phyloP scores from a whole-genome alignment of 2,113 vertebrate species.

The Brachyhypopomus occidentalis region DNA sequence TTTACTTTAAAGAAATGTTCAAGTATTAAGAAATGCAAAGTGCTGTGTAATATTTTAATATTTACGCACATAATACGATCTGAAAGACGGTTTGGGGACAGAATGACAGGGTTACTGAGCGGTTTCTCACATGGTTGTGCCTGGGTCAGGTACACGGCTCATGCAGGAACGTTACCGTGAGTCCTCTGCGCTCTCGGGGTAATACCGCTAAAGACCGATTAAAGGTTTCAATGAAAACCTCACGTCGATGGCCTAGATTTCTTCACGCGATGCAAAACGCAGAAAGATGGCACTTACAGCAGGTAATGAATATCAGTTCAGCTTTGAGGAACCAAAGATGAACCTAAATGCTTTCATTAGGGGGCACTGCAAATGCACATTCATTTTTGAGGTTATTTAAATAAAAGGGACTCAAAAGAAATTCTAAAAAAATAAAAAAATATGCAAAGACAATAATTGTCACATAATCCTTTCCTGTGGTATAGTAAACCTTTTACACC shows the following conservation, averaged over 20 bases:
- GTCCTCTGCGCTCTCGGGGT: not conserved
- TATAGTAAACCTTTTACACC: no score
- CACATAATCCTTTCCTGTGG: not conserved
- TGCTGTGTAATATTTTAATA: not conserved
- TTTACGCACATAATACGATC: not conserved
- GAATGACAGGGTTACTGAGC: constrained; percentile 13
- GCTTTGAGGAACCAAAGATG: not conserved
- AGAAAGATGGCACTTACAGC: not conserved
- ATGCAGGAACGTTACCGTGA: not conserved
- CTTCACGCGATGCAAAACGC: not conserved
- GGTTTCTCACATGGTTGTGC: not conserved
- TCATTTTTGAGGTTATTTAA: not conserved
- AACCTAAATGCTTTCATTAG: not conserved
- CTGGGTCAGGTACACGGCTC: no score
- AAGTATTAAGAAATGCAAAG: no score
- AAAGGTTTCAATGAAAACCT: not conserved
- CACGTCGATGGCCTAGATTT: not conserved
- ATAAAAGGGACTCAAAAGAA: not conserved
- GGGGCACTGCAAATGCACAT: not conserved
- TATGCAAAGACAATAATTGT: not conserved
- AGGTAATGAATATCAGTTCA: not conserved
- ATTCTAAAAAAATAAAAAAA: not conserved
- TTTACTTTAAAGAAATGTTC: not conserved
- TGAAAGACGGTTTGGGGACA: not conserved
- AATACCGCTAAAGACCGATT: constrained; percentile 1